Percentiles rank a stretch among this genome's conserved stretches.
phyloP scores from a whole-genome alignment of 2,888 invertebrate species.

The Andrena bicolor region DNA sequence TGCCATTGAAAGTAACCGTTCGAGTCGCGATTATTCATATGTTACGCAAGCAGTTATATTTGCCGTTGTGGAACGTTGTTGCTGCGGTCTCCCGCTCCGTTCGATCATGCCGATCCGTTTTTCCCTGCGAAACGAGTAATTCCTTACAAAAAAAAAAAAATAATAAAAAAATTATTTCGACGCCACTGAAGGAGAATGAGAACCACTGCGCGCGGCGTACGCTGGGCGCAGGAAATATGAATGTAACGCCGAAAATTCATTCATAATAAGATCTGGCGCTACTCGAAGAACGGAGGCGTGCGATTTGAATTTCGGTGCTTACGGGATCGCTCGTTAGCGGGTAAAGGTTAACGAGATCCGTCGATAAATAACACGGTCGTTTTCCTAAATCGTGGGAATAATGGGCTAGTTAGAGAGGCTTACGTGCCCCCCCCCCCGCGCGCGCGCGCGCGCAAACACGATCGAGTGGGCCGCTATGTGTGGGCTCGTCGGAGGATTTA shows the following conservation, averaged over 20 bases:
- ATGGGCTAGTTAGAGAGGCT: constrained; percentile 10
- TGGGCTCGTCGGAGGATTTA: constrained; percentile 48
- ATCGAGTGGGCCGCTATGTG: constrained; percentile 46
- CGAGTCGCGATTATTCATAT: constrained; percentile 54
- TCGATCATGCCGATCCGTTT: background rate
- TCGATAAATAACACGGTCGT: constrained; percentile 49
- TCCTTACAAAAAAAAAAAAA: background rate
- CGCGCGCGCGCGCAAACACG: background rate
- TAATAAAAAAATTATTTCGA: background rate
- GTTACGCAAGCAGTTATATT: constrained; percentile 54
- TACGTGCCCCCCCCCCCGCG: constrained; percentile 12
- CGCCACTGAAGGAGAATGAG: constrained; percentile 55
- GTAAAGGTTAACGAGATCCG: constrained; percentile 27
- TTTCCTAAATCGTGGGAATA: constrained; percentile 50
- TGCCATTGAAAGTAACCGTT: constrained; percentile 50
- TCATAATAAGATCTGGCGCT: constrained; percentile 68
- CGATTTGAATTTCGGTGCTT: constrained; percentile 36
- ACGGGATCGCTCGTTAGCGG: constrained; percentile 15
- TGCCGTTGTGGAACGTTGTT: background rate
- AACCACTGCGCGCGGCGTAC: constrained; percentile 67
- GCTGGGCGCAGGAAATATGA: constrained; percentile 75
- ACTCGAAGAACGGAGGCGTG: constrained; percentile 34
- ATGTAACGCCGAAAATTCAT: constrained; percentile 79
- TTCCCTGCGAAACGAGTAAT: no score
- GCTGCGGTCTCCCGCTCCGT: constrained; percentile 17